Percentiles rank a stretch among this genome's conserved stretches.
Evolutionary conservation across 1,140 invertebrate genomes (phyloP).

Genomic region (Chelonus insularis): DNA sequence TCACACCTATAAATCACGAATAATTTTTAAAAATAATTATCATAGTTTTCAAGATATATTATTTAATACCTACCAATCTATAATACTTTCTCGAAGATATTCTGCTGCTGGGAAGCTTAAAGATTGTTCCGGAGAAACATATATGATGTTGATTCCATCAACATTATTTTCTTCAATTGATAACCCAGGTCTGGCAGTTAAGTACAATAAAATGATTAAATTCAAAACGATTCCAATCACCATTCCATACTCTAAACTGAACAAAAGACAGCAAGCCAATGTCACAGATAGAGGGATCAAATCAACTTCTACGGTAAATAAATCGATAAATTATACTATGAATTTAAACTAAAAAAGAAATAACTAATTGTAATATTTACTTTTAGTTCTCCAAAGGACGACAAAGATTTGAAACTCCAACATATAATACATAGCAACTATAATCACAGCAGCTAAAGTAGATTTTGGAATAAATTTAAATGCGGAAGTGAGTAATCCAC

Average conservation of each 20-base stretch:
- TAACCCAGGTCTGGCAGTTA: conserved; percentile 67
- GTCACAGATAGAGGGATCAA: conserved; percentile 67
- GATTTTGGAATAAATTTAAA: conserved; percentile 81
- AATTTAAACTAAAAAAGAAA: conserved; percentile 1
- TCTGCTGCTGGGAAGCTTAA: conserved; percentile 70
- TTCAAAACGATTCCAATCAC: conserved; percentile 70
- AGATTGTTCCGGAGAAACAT: conserved; percentile 66
- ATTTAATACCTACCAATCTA: conserved; percentile 46
- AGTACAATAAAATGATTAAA: conserved; percentile 69
- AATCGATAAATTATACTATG: too few species aligned
- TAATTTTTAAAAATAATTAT: conserved; percentile 1
- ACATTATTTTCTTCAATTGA: conserved; percentile 55
- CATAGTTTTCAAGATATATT: neutral
- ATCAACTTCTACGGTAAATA: conserved; percentile 64
- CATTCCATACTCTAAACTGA: conserved; percentile 76
- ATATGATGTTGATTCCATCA: conserved; percentile 46
- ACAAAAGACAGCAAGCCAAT: conserved; percentile 64
- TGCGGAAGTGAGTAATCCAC: conserved; percentile 71
- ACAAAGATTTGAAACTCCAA: conserved; percentile 75
- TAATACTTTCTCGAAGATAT: conserved; percentile 64
- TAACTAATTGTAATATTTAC: conserved; percentile 59
- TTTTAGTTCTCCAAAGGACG: conserved; percentile 82
- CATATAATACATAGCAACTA: conserved; percentile 80
- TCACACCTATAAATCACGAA: conserved; percentile 47
- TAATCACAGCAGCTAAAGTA: conserved; percentile 75